These are phyloP conservation scores for Nothura maculosa DNA, from an alignment of 2,797 vertebrate species.

Conservation along the genomic window DNA sequence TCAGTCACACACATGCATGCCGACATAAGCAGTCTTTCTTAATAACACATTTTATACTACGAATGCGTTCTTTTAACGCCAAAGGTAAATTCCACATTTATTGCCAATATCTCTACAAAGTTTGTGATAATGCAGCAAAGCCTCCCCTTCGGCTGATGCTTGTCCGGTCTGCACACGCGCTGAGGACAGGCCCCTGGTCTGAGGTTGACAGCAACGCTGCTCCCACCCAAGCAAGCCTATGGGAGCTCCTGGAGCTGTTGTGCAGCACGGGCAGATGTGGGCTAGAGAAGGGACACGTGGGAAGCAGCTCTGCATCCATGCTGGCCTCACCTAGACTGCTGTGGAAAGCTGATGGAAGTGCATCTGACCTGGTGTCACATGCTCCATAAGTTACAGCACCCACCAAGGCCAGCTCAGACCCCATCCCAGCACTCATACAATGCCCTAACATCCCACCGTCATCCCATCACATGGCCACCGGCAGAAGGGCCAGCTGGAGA, in stretches of 20 bases:
- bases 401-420: background rate
- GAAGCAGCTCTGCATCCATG: background rate
- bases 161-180: accelerated
- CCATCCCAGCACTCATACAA: background rate
- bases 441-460: background rate
- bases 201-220: background rate
- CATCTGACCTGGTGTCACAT: accelerated
- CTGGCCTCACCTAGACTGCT: background rate
- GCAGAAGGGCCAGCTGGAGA: background rate
- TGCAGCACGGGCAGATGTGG: background rate
- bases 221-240: background rate
- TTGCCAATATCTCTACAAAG: constrained; percentile 69
- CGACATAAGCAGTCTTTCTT: constrained; percentile 52
- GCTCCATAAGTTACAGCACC: background rate
- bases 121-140: background rate
- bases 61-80: constrained; percentile 62
- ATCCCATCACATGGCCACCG: background rate
- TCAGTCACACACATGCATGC: constrained; percentile 36
- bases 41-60: constrained; percentile 21
- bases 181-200: accelerated
- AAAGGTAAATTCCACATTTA: constrained; percentile 79
- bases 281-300: background rate
- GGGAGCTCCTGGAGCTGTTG: accelerated
- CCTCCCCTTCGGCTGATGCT: background rate
- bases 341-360: background rate